phyloP scores from a whole-genome alignment of 2,113 vertebrate genomes.

The Anas platyrhynchos region DNA sequence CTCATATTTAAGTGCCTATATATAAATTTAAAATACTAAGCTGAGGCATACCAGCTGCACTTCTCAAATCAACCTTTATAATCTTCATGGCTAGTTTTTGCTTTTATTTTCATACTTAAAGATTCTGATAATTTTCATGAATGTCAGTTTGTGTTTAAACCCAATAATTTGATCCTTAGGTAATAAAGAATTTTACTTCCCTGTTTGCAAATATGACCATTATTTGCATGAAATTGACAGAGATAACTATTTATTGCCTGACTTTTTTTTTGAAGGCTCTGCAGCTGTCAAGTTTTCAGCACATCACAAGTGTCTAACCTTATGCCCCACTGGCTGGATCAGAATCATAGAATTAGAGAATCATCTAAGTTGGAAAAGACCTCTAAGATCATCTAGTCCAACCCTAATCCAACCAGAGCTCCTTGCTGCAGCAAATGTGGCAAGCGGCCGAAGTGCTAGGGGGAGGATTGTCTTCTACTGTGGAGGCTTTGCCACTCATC shows the following conservation, averaged over 20 bases:
- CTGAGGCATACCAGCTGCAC: fast-evolving
- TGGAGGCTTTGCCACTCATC: neutral
- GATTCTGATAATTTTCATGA: neutral
- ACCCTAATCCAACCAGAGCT: neutral
- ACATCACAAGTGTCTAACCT: neutral
- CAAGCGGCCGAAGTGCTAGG: neutral
- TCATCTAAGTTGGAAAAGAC: no score
- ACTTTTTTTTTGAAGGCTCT: neutral
- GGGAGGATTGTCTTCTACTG: neutral
- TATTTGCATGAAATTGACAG: neutral
- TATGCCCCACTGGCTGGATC: no score
- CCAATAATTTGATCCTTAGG: neutral
- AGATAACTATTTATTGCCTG: neutral
- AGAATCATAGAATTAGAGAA: no score
- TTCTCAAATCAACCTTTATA: neutral
- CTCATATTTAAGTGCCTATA: neutral
- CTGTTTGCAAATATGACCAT: fast-evolving
- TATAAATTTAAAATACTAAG: neutral
- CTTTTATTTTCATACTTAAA: neutral
- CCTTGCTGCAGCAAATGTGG: neutral
- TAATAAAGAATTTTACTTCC: neutral
- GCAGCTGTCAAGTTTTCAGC: neutral
- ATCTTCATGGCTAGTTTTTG: neutral
- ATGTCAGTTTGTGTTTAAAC: neutral
- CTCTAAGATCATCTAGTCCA: no score